Evolutionary conservation across 2,888 invertebrate species (phyloP), one percentile per base, ranked within the genome.

Genomic region (Drosophila paracracens): DNA sequence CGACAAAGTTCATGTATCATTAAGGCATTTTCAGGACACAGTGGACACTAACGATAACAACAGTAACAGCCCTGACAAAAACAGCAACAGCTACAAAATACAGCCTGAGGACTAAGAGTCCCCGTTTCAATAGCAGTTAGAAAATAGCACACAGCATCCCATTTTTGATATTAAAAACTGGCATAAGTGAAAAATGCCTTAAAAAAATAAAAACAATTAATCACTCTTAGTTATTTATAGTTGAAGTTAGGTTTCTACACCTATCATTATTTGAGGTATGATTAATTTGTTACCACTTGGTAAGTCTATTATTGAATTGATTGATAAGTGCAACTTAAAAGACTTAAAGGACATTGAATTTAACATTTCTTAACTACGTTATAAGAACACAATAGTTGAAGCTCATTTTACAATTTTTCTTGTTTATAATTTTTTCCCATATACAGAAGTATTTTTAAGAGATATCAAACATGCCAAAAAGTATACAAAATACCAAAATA

Each of bases 1-100:
- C 83, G 76, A 75, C 88, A 77, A 68, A 89, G 85, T 89, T 87
- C 82, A 83, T 89, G 88, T 75, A 70, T 77, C 89, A 89, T 85
- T 85, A 89, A 76, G 82, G 85, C 74, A 76, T 68, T 79, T 68
- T 70, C 63, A 53, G 68, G 56, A 53, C 74, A 58, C 66, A 58
- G 58, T 67, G 73, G 65, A 52, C 79, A 61, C 59, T 58, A 65
- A 73, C 68, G 71, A 67, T 71, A 74, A 70, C 73, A 75, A 57
- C 38, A 64, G 53, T 58, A 69, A 58, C 61, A 69, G 61, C 54
- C 60, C 38, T 57, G 35, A 50, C 52, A 63, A 63, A 11, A 53
- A 40, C 68, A 38, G 38, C 59, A 21, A 31, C 63, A 71, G 53
- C 56, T 56, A 40, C 59, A 33, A 58, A 27, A 16, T 11, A 16